Evolutionary conservation across 2,797 vertebrate species (phyloP).

Genomic region (Enteromius trimaculatus): DNA sequence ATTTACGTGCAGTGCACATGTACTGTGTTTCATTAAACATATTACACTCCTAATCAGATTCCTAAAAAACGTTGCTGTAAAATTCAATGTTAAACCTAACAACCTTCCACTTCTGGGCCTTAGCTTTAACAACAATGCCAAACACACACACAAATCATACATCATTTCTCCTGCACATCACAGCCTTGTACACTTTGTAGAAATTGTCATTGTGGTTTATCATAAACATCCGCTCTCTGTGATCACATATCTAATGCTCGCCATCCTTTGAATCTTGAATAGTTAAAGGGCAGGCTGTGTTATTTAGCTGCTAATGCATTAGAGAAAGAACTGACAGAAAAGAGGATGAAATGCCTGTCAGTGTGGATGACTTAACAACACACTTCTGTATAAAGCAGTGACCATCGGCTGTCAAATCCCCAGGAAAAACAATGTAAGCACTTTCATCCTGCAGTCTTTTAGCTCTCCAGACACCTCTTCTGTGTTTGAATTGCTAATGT

Average conservation of each 20-base stretch:
- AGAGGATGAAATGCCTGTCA: conserved; percentile 32
- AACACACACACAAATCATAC: not conserved
- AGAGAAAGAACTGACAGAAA: conserved; percentile 18
- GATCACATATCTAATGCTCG: conserved; percentile 24
- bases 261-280: conserved; percentile 9
- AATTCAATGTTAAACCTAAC: not conserved
- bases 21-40: conserved; percentile 7
- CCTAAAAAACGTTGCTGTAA: not conserved
- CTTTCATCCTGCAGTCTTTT: conserved; percentile 67
- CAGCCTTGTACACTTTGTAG: conserved; percentile 9
- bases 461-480: conserved; percentile 71
- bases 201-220: conserved; percentile 7
- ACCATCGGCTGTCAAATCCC: conserved; percentile 65
- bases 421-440: conserved; percentile 70
- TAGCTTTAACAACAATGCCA: not conserved
- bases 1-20: conserved; percentile 3
- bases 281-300: conserved; percentile 7
- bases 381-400: conserved; percentile 49
- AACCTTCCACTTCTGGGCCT: not conserved
- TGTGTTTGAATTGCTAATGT: conserved; percentile 83
- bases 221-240: not conserved
- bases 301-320: conserved; percentile 17
- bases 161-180: not conserved
- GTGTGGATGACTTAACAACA: conserved; percentile 40
- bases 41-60: conserved; percentile 6